Evolutionary conservation across 2,113 vertebrate genomes (phyloP), one percentile per base, ranked within the genome.

Genomic region (Aldabrachelys gigantea): DNA sequence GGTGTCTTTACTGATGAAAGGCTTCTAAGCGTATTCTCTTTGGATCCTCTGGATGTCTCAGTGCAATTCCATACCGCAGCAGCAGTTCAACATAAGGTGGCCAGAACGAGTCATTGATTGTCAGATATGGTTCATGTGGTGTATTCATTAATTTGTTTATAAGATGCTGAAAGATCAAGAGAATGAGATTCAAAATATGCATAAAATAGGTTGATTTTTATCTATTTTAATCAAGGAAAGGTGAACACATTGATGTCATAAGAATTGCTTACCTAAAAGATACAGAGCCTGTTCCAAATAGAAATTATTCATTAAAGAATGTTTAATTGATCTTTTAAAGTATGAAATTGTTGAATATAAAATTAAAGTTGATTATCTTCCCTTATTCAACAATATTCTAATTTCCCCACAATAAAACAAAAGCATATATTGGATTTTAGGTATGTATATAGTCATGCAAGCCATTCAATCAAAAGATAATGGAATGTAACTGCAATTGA

Each of bases 91-190:
- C 80, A 52, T 99, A 99, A 5, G 99, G 99, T 2, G 99, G 98
- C 99, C 99, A 99, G 95, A 99, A 99, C 0, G 98, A 98, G 31
- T 98, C 95, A 69, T 82, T 95, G 54, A 99, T 95, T 1, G 87
- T 95, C 86, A 99, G 31, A 21, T 99, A 99, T 35, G 99, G 99
- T 53, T 99, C 98, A 53, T 99, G 98, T n/a, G 99, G 99, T n/a
- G 98, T 98, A 22, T 13, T 94, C 56, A 99, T 54, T 53, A 96
- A 89, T 96, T 98, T 98, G 93, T 98, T 98, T 95, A 99, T 98
- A 92, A 99, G 98, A 41, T 96, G 93, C 99, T 99, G 98, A n/a
- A 96, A 97, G 24, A 95, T 13, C 35, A 92, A 94, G 91, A 92
- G 6, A 16, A 41, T 31, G 80, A 80, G 24, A 91, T 82, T 92